These are phyloP conservation scores for Nyctibius bracteatus DNA, from an alignment of 2,113 vertebrate genomes.

Conservation along the genomic window DNA sequence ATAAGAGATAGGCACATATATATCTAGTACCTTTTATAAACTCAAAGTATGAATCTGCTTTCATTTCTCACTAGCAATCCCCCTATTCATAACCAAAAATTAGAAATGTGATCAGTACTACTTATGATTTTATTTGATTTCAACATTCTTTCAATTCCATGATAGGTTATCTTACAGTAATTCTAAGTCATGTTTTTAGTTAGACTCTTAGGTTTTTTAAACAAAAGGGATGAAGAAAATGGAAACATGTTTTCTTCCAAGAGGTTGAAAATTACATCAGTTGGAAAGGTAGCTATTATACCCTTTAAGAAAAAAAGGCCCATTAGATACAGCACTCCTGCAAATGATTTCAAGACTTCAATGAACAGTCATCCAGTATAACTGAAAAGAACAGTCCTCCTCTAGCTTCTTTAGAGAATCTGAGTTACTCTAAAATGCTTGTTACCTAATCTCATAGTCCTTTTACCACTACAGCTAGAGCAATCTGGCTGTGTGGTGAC, in stretches of 20 bases:
- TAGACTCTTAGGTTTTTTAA: neutral
- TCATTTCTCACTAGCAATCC: neutral
- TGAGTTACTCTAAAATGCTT: neutral
- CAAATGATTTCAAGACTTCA: neutral
- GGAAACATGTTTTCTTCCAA: neutral
- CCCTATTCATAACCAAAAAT: neutral
- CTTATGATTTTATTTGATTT: neutral
- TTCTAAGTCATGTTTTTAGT: neutral
- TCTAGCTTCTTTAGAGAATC: neutral
- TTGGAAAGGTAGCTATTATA: neutral
- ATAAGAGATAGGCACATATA: neutral
- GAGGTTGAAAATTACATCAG: neutral
- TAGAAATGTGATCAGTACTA: neutral
- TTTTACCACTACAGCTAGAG: neutral
- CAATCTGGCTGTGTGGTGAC: neutral
- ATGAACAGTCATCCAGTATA: neutral
- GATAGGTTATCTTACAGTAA: neutral
- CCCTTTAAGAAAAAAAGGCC: neutral
- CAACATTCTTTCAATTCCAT: neutral
- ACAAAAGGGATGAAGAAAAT: neutral
- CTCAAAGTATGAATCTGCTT: neutral
- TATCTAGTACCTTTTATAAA: neutral
- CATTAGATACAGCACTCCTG: neutral
- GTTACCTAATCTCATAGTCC: neutral
- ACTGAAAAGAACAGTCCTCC: neutral